phyloP scores from a whole-genome alignment of 30 jellyfish, hydroid and myxozoan genomes.

The Hydractinia symbiolongicarpus region DNA sequence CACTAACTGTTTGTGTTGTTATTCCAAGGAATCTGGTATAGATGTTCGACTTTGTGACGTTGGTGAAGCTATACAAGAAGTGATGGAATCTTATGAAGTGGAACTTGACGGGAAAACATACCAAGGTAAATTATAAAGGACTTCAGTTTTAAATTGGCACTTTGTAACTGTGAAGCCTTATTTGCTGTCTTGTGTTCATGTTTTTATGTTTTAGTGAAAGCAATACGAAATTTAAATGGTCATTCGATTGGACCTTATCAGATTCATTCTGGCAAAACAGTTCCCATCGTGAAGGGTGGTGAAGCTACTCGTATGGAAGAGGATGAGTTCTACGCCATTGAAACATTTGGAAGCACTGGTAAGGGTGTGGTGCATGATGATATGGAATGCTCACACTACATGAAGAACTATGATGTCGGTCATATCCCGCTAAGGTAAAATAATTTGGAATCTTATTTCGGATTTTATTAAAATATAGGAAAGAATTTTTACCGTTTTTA shows the following conservation, averaged over 20 bases:
- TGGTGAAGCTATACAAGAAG: conserved; percentile 98
- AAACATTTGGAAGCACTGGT: conserved; percentile 99
- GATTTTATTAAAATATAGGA: too few species aligned
- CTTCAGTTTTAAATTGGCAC: neutral
- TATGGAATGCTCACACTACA: conserved; percentile 95
- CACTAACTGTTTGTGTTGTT: neutral
- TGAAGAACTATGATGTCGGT: conserved; percentile 91
- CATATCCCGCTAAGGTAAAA: conserved; percentile 88
- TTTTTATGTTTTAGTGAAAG: conserved; percentile 48
- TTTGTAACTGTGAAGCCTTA: neutral
- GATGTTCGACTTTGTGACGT: conserved; percentile 98
- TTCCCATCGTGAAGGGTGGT: conserved; percentile 98
- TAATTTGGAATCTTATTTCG: neutral
- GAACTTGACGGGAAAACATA: conserved; percentile 95
- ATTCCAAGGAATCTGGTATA: conserved; percentile 91
- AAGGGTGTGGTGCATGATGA: conserved; percentile 98
- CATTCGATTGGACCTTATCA: conserved; percentile 93
- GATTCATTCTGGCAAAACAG: conserved; percentile 98
- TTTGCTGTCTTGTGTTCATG: neutral
- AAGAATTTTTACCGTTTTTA: too few species aligned
- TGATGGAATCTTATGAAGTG: conserved; percentile 97
- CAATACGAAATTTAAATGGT: conserved; percentile 92
- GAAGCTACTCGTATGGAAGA: conserved; percentile 98
- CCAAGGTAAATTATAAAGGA: conserved; percentile 61
- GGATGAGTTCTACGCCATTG: conserved; percentile 95